These are phyloP conservation scores for Rhagologus leucostigma DNA, from an alignment of 2,113 vertebrate genomes.

Conservation along the genomic window DNA sequence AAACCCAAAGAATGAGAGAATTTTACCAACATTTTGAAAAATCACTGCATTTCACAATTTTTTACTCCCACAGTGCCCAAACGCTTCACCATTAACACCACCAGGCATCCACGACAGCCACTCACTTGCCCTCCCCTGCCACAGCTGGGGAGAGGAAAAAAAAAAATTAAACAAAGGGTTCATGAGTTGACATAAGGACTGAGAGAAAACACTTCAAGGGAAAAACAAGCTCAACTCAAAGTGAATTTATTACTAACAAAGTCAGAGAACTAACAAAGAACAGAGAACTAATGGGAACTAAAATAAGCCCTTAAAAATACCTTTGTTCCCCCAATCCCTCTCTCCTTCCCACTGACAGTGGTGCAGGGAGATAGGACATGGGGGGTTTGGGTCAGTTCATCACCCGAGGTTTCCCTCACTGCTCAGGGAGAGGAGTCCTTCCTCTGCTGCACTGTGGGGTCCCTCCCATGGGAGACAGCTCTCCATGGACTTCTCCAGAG, in stretches of 20 bases:
- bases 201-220: not conserved
- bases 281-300: not conserved
- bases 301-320: not conserved
- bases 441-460: fast-evolving
- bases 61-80: not conserved
- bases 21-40: not conserved
- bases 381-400: not conserved
- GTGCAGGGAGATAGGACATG: not conserved
- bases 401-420: fast-evolving
- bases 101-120: fast-evolving
- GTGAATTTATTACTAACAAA: not conserved
- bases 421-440: not conserved
- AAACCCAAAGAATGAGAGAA: not conserved
- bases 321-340: not conserved
- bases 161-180: not conserved
- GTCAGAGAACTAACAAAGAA: too few species aligned
- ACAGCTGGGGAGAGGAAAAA: not conserved
- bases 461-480: not conserved
- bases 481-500: not conserved
- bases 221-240: not conserved
- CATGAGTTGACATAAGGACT: not conserved
- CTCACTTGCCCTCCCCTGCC: not conserved
- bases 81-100: not conserved
- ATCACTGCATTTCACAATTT: not conserved
- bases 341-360: not conserved